Evolutionary conservation across 2,797 vertebrate genomes (phyloP).

Genomic region (Bovichtus diacanthus): DNA sequence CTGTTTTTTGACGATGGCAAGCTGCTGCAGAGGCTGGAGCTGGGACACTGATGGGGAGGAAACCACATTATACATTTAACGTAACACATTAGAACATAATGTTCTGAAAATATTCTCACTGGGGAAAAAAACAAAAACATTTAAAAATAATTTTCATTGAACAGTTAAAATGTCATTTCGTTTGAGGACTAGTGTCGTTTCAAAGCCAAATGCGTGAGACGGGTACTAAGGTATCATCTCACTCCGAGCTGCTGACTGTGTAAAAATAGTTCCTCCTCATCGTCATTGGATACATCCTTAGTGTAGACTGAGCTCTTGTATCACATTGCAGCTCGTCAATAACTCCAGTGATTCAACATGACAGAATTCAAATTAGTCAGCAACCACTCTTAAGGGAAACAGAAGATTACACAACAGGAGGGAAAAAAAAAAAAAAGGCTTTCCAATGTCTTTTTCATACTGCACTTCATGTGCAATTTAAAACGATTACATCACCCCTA

Average conservation of each 20-base stretch:
- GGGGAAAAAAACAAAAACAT: background rate
- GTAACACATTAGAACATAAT: background rate
- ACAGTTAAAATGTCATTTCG: background rate
- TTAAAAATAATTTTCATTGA: too few species aligned
- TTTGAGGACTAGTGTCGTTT: background rate
- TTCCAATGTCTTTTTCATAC: background rate
- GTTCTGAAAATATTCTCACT: background rate
- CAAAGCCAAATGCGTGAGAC: background rate
- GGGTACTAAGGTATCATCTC: background rate
- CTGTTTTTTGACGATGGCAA: slow-evolving; percentile 73
- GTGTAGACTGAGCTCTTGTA: slow-evolving; percentile 32
- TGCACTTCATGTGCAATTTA: background rate
- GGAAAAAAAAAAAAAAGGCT: too few species aligned
- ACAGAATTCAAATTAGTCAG: slow-evolving; percentile 36
- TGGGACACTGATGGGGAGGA: slow-evolving; percentile 72
- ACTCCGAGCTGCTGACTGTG: slow-evolving; percentile 45
- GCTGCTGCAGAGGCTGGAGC: slow-evolving; percentile 74
- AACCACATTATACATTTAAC: background rate
- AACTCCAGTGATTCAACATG: slow-evolving; percentile 51
- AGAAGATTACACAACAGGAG: background rate
- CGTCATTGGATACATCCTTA: slow-evolving; percentile 52
- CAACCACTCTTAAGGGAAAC: slow-evolving; percentile 13
- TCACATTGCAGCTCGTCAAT: slow-evolving; percentile 53
- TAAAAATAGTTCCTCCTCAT: slow-evolving; percentile 50
- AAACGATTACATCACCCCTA: background rate